Base-by-base conservation (phyloP, 2,113 vertebrate species). In the Cygnus atratus region DNA sequence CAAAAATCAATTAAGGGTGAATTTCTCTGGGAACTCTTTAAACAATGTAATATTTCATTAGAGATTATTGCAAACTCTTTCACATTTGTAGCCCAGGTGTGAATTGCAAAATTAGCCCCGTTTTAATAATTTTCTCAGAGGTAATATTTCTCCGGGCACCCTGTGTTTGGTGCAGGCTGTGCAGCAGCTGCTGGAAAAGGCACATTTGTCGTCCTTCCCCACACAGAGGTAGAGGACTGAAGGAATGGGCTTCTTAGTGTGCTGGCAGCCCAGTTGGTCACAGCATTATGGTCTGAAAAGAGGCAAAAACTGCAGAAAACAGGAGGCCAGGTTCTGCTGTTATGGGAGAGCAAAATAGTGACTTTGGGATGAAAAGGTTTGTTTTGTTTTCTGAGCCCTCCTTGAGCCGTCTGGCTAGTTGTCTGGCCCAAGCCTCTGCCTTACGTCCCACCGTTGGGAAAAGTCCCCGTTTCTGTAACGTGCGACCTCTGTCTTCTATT, bases 21-120 rank as follows among this genome's bases (percentile, higher is more conserved):
- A 97, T 98, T 98, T 98, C 97, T 94, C 92, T 83, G 88, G 96
- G 97, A 98, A 97, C 91, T 96, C 97, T 97, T 98, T 97, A 98
- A 97, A 97, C 97, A 97, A 97, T 97, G 96, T 97, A 96, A 77
- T 97, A 97, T 98, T 98, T 97, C 97, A 98, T 98, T 97, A 96
- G 97, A 97, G 97, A 97, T 96, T 94, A 92, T 92, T 97, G 95
- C 86, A 70, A 92, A 82, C 35, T 41, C 91, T 96, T 96, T 93
- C 95, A 88, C 92, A 97, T 96, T 97, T 97, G 93, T 95, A 95
- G 97, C 96, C 94, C 97, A 97, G 97, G 98, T 98, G 97, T 97
- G 97, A 98, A 98, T 95, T 93, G 88, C 96, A 96, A 95, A 98
- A 98, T 98, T 96, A 97, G 76, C 62, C 41, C 22, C 31, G 84